phyloP scores from a whole-genome alignment of 2,888 invertebrate species.

The Deilephila porcellus region DNA sequence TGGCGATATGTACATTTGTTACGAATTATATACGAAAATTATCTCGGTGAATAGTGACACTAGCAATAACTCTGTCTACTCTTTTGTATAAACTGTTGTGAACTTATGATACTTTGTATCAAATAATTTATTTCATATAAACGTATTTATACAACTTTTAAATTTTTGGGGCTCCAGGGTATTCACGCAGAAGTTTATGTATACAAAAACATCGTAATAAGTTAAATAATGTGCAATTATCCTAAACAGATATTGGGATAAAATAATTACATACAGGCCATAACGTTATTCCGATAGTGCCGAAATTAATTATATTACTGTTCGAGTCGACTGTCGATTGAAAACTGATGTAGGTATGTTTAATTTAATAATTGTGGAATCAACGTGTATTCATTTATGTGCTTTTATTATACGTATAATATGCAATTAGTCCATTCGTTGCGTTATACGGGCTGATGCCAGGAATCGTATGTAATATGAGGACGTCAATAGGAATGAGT shows the following conservation, averaged over 20 bases:
- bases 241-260: background rate
- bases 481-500: too few relatives aligned
- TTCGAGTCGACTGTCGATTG: background rate
- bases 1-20: too few relatives aligned
- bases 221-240: background rate
- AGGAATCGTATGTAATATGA: too few relatives aligned
- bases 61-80: too few relatives aligned
- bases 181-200: background rate
- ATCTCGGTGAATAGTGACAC: too few relatives aligned
- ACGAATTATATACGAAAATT: too few relatives aligned
- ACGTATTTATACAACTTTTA: too few relatives aligned
- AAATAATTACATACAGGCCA: background rate
- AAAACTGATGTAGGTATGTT: conserved; percentile 4
- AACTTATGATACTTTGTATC: too few relatives aligned
- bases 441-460: too few relatives aligned
- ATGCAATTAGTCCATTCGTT: too few relatives aligned
- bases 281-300: background rate
- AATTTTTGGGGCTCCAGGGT: background rate
- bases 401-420: background rate
- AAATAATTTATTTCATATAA: too few relatives aligned
- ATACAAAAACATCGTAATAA: background rate
- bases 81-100: too few relatives aligned
- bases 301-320: background rate
- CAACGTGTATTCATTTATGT: background rate
- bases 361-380: background rate